Evolutionary conservation across 2,888 invertebrate genomes (phyloP).

Genomic region (Rhaphigaster nebulosa): DNA sequence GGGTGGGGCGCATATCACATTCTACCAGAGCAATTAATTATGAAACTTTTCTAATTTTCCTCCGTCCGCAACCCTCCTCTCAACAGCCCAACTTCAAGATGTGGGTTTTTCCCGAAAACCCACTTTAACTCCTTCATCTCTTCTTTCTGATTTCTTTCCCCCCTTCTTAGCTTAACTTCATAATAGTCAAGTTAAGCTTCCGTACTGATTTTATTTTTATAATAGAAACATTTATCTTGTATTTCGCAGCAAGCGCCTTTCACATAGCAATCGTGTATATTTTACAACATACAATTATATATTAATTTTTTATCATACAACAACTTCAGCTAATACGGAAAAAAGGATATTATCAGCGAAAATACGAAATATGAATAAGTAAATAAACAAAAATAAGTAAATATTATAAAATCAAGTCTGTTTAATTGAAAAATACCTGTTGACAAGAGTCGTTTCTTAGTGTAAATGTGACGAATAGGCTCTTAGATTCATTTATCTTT

Average conservation of each 20-base stretch:
- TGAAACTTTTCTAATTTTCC: constrained; percentile 63
- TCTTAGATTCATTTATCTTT: too few relatives aligned
- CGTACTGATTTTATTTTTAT: not conserved
- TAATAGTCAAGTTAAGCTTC: not conserved
- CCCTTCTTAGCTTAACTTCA: constrained; percentile 22
- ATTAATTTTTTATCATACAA: too few relatives aligned
- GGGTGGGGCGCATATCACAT: constrained; percentile 34
- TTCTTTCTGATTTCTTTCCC: not conserved
- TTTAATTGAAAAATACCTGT: too few relatives aligned
- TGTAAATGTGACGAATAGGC: too few relatives aligned
- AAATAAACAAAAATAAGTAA: too few relatives aligned
- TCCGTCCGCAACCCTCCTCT: not conserved
- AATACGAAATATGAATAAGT: too few relatives aligned
- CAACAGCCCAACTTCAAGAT: constrained; percentile 24
- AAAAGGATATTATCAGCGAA: too few relatives aligned
- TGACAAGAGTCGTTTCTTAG: too few relatives aligned
- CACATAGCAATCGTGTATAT: too few relatives aligned
- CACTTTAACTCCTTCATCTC: constrained; percentile 21
- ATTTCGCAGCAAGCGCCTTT: not conserved
- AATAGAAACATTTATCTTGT: not conserved
- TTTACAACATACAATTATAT: too few relatives aligned
- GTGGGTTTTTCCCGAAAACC: constrained; percentile 33
- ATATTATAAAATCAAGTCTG: too few relatives aligned
- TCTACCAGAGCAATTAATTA: constrained; percentile 61
- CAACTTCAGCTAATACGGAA: too few relatives aligned